Evolutionary conservation across 2,888 invertebrate genomes (phyloP).

Genomic region (Hedychridium roseum): DNA sequence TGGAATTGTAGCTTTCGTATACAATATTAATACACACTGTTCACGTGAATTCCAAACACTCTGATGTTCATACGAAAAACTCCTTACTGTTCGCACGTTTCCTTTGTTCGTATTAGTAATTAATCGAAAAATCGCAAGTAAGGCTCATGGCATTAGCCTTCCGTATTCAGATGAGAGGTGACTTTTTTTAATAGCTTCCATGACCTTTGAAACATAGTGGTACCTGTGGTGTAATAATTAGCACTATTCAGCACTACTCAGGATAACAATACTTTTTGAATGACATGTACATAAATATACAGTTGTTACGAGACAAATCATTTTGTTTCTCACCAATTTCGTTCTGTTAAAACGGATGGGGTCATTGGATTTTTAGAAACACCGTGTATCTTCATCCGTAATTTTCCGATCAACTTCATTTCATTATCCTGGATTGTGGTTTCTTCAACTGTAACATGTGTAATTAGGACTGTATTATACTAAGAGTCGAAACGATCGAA

Average conservation of each 20-base stretch:
- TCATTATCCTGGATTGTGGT: slow-evolving; percentile 45
- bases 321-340: slow-evolving; percentile 71
- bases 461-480: no score
- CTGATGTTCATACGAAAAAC: no score
- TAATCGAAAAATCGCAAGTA: no score
- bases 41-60: no score
- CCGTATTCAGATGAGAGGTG: slow-evolving; percentile 86
- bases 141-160: slow-evolving; percentile 74
- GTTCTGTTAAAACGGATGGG: slow-evolving; percentile 78
- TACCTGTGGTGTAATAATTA: slow-evolving; percentile 64
- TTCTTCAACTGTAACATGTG: slow-evolving; percentile 30
- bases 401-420: slow-evolving; percentile 70
- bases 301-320: slow-evolving; percentile 10
- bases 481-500: no score
- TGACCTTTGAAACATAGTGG: slow-evolving; percentile 81
- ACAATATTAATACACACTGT: no score
- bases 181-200: slow-evolving; percentile 86
- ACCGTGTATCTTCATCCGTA: slow-evolving; percentile 76
- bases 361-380: slow-evolving; percentile 76
- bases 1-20: no score
- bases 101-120: no score
- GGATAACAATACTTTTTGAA: neutral
- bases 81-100: no score
- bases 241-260: neutral
- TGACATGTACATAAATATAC: slow-evolving; percentile 1